Base-by-base conservation (phyloP, 2,797 vertebrate species). In the Moxostoma hubbsi region DNA sequence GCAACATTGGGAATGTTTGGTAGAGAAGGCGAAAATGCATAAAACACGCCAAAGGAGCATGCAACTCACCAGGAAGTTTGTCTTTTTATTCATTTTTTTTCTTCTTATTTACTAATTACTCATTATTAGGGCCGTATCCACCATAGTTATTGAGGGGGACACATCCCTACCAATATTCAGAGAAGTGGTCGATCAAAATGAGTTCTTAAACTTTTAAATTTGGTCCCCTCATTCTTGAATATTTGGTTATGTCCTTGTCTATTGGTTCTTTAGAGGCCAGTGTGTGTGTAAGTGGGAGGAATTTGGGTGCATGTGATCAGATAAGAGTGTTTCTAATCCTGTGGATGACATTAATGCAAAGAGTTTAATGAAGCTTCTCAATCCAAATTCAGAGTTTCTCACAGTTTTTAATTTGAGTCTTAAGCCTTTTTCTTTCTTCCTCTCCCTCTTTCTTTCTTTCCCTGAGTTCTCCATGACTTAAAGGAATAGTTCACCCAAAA, bases 31-130 rank as follows among this genome's bases (percentile, higher is more conserved):
- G 6, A 71, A 55, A 67, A 47, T 10, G 6, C 64, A 9, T 74
- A 13, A 86, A 79, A 71, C 49, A 62, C 69, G 55, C 68, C 63
- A 16, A 58, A 82, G 59, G 91, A 90, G 90, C 92, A 92, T 94
- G 93, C 93, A 93, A 93, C 87, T 92, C 90, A 89, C 80, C 82
- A 9, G 81, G 67, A 53, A 43, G 18, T 63, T n/a, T 65, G 10
- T 71, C 62, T 16, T 24, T 55, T 24, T 45, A 5, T 61, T 55
- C 5, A 11, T 10, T 66, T 67, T 16, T 50, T 15, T 67, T 18
- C 45, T 15, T 0, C 2, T 36, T 5, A 36, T 36, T 36, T 36
- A 36, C 36, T 24, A 36, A 36, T 36, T 36, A 36, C 36, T 36
- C 36, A 36, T 36, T 36, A 36, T 36, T 36, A 36, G 36, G 36